phyloP scores from a whole-genome alignment of 2,113 vertebrate species.

The Catharus bicknelli region DNA sequence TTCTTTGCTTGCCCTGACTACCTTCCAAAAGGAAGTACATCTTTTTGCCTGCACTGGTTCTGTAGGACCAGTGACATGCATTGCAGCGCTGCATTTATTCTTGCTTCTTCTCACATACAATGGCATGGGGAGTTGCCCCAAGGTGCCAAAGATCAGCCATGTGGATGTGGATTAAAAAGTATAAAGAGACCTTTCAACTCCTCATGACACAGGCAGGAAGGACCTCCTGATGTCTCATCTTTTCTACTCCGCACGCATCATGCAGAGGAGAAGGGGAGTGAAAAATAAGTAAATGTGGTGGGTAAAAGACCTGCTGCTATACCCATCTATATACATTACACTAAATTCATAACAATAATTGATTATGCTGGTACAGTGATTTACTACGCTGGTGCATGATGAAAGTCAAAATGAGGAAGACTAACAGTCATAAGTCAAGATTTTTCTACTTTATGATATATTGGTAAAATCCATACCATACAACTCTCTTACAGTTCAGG shows the following conservation, averaged over 20 bases:
- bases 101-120: background rate
- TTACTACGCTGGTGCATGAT: background rate
- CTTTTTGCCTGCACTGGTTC: background rate
- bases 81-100: background rate
- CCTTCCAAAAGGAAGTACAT: background rate
- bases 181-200: background rate
- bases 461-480: background rate
- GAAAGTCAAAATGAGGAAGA: background rate
- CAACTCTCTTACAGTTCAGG: background rate
- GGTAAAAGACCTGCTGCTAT: background rate
- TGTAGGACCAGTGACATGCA: background rate
- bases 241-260: rapidly evolving
- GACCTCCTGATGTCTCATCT: background rate
- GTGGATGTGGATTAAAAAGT: background rate
- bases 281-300: background rate
- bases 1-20: background rate
- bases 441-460: background rate
- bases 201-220: background rate
- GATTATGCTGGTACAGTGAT: background rate
- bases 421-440: background rate
- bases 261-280: background rate
- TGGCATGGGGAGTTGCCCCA: background rate
- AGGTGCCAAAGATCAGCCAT: background rate
- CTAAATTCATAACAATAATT: background rate
- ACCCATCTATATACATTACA: background rate